Base-by-base conservation (phyloP, 2,797 vertebrate species). In the Alcedo atthis region DNA sequence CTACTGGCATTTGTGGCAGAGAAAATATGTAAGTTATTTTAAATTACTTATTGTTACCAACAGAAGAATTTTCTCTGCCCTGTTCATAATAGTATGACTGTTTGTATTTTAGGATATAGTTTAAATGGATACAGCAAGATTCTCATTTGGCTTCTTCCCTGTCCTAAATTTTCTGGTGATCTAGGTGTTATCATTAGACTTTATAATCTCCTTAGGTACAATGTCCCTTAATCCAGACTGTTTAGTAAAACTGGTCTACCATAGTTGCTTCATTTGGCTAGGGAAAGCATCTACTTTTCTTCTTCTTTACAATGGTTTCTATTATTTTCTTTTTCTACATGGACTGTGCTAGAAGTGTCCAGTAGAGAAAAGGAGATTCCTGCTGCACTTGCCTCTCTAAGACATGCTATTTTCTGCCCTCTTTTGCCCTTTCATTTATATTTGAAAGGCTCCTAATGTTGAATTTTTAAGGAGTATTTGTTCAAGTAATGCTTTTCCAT, bases 201-300 rank as follows among this genome's bases (percentile, higher is more conserved):
- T 92, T 80, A 85, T 77, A 89, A 49, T 91, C 91, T 93, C 55
- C 91, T n/a, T 69, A 53, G 48, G 55, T 45, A 11, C n/a, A 88
- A 63, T 74, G 22, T 37, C 10, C 32, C 26, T 73, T 83, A 69
- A 54, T 75, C 11, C 42, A 82, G 42, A 43, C 37, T 73, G 68
- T 85, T 76, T 70, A 53, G 37, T 81, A 58, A 78, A 96, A 94
- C 71, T 61, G 58, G 48, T 81, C 63, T 94, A 82, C 32, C 64
- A 22, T 93, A 94, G 91, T 85, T 96, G 77, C 83, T 92, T 96
- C 69, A 93, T 78, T 71, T 87, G 61, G 30, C n/a, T 51, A 51
- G 30, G 40, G 25, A 69, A 70, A 76, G 2, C 14, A 77, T 49
- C 28, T 3, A 10, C 51, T 81, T 48, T 82, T 69, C 4, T 62